Base-by-base conservation (phyloP, 2,797 vertebrate genomes). In the Brotula barbata region DNA sequence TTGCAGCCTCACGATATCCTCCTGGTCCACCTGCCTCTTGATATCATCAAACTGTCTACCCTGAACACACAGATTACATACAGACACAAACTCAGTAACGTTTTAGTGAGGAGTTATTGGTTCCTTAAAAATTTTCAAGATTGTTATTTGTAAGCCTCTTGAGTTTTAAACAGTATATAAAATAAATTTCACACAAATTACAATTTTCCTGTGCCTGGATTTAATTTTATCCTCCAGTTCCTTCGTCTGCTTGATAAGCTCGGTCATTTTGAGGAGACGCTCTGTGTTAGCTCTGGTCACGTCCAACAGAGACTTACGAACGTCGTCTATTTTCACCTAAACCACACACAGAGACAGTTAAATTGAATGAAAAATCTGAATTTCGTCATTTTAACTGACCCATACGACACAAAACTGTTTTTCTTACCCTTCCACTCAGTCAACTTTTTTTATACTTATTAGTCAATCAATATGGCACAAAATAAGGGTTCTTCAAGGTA, bases 231-330 rank as follows among this genome's bases (percentile, higher is more conserved):
- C 68, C 58, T 95, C 92, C 2, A 97, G 84, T 2, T 85, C 73
- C 71, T 80, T 91, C 70, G 89, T 94, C 82, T 96, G 87, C 0
- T 54, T 58, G 4, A 87, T 70, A 33, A 96, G 82, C 12, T 13
- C 63, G 15, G 87, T 90, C 85, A 93, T 77, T 45, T 64, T 81
- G 31, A 68, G 74, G 42, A 96, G 82, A 63, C 77, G 91, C 22
- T 83, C 82, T 0, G 92, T 95, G 81, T 96, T 89, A 37, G 87
- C 72, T 56, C 71, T 91, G 8, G 88, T 97, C 77, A 89, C 85
- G 51, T 89, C 81, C 58, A 87, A 90, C 56, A 95, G 65, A 28
- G 78, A 77, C 59, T 89, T 65, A 46, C 61, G 87, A 3, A 89
- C 66, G 21, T 83, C 85, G 9, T 78, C 63, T 8, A 93, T 88